A percentile compares a stretch with the other conserved stretches of the same genome.
Evolutionary conservation across 2,888 invertebrate species (phyloP).

Genomic region (Ophioninae sp.): DNA sequence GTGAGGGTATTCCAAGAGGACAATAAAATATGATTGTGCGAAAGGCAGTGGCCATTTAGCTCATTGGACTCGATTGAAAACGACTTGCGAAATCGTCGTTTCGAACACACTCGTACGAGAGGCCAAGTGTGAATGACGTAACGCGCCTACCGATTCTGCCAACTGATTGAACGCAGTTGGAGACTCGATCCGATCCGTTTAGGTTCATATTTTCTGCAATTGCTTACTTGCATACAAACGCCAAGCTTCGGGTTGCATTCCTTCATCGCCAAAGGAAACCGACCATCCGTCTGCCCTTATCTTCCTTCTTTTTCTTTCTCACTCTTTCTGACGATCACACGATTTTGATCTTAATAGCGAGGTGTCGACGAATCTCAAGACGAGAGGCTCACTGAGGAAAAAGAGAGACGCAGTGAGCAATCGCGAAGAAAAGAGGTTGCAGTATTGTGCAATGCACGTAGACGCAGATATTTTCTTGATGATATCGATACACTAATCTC

Average conservation of each 20-base stretch:
- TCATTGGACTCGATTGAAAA: conserved; percentile 72
- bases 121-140: conserved; percentile 65
- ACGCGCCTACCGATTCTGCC: conserved; percentile 56
- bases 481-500: neutral
- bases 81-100: conserved; percentile 71
- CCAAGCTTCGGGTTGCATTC: conserved; percentile 35
- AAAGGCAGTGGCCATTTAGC: conserved; percentile 49
- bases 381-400: conserved; percentile 6
- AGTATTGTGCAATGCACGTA: neutral
- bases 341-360: conserved; percentile 58
- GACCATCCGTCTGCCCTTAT: conserved; percentile 4
- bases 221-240: conserved; percentile 6
- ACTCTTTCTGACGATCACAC: neutral
- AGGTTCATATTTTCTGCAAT: conserved; percentile 36
- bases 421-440: conserved; percentile 28
- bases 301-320: conserved; percentile 6
- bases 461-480: neutral
- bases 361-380: conserved; percentile 54
- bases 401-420: neutral
- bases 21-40: conserved; percentile 33
- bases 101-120: conserved; percentile 67
- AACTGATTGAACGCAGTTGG: conserved; percentile 46
- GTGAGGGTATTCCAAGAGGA: conserved; percentile 14
- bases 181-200: conserved; percentile 43
- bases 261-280: conserved; percentile 22